Conservation (phyloP, 2,888 invertebrate genomes). For the Nomada fabriciana region DNA sequence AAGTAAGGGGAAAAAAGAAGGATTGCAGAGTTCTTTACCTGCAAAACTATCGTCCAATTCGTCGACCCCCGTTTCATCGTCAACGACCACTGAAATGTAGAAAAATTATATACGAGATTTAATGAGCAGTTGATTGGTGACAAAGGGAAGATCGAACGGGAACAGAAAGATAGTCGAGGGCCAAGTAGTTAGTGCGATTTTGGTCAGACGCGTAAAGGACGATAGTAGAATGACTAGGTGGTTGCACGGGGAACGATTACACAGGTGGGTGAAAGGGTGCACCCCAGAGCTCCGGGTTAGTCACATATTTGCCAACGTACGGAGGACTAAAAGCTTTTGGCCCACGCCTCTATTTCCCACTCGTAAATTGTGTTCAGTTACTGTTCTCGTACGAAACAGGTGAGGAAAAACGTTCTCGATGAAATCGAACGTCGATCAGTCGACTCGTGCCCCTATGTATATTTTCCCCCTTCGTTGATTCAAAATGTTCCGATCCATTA, state of each 20-base stretch:
- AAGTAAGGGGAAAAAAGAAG: too few species aligned
- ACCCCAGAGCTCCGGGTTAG: constrained; percentile 74
- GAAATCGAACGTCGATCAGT: not conserved
- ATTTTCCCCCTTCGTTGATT: too few species aligned
- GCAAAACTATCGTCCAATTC: too few species aligned
- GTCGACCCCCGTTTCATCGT: too few species aligned
- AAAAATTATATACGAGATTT: not conserved
- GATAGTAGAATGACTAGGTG: not conserved
- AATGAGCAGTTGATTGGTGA: not conserved
- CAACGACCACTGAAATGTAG: too few species aligned
- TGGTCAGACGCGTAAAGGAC: constrained; percentile 5
- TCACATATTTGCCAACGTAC: constrained; percentile 80
- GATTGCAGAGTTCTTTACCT: too few species aligned
- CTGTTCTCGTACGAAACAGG: constrained; percentile 69
- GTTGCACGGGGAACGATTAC: constrained; percentile 68
- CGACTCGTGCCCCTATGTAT: too few species aligned
- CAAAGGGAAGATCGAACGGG: not conserved
- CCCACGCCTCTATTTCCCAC: constrained; percentile 75
- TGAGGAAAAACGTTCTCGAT: constrained; percentile 1
- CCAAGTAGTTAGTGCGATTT: constrained; percentile 30
- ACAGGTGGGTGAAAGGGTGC: constrained; percentile 74
- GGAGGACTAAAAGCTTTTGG: constrained; percentile 79
- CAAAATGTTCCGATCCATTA: too few species aligned
- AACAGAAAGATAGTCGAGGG: not conserved
- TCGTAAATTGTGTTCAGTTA: constrained; percentile 75